Evolutionary conservation across 2,113 vertebrate species (phyloP).

Genomic region (Petaurus breviceps): DNA sequence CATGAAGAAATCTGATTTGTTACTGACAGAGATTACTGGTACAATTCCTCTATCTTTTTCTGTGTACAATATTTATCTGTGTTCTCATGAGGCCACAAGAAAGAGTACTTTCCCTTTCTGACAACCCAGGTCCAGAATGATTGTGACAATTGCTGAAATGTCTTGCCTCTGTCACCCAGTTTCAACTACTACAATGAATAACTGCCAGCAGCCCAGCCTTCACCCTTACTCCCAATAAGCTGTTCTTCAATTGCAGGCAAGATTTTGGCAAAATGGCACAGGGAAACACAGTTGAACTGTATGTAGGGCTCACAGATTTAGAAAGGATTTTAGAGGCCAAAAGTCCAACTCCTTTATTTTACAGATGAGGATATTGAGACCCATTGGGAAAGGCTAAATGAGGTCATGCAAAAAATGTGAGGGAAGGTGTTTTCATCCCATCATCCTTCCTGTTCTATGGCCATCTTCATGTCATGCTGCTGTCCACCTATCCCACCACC

Average conservation of each 20-base stretch:
- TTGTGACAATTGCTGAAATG: neutral
- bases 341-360: neutral
- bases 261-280: neutral
- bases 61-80: neutral
- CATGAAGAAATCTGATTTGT: constrained; percentile 34
- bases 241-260: neutral
- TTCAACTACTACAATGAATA: neutral
- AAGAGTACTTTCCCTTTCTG: constrained; percentile 27
- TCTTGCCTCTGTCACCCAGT: neutral
- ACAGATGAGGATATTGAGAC: neutral
- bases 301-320: neutral
- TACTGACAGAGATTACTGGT: constrained; percentile 26
- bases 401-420: neutral
- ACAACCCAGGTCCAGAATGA: constrained; percentile 12
- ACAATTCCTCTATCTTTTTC: constrained; percentile 18
- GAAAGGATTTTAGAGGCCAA: neutral
- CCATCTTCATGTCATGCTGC: neutral
- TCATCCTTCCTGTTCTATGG: neutral
- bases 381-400: neutral
- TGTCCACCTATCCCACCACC: neutral
- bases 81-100: constrained; percentile 31
- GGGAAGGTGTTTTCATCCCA: neutral
- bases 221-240: no score
- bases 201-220: neutral
- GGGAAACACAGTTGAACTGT: neutral